These are phyloP conservation scores for Cephus pygmeus DNA, from an alignment of 2,888 invertebrate genomes.

Conservation along the genomic window DNA sequence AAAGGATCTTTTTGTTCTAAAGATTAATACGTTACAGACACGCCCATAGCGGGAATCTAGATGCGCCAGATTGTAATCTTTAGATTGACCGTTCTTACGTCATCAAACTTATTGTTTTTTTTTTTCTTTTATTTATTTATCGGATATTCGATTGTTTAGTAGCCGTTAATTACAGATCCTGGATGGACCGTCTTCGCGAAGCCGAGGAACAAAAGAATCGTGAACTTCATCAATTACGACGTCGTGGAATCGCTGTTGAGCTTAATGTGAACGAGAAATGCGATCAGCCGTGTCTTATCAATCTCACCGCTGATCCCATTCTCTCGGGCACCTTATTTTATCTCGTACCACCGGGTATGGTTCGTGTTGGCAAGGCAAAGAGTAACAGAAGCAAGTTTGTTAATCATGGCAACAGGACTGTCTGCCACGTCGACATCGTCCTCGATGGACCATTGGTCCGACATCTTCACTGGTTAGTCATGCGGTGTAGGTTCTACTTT, in stretches of 20 bases:
- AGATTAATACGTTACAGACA: background rate
- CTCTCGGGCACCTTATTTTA: conserved; percentile 71
- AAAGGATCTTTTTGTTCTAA: background rate
- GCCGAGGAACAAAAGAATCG: conserved; percentile 67
- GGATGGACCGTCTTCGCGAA: conserved; percentile 66
- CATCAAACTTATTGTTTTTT: background rate
- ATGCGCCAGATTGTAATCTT: background rate
- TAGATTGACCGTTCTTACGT: background rate
- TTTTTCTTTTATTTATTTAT: background rate
- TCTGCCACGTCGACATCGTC: conserved; percentile 69
- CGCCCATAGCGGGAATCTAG: background rate
- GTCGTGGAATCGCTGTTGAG: conserved; percentile 71
- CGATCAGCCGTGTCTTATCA: conserved; percentile 71
- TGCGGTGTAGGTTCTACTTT: conserved; percentile 3
- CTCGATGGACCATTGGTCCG: conserved; percentile 73
- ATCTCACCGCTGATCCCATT: conserved; percentile 75
- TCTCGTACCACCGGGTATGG: conserved; percentile 67
- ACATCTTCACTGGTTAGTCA: conserved; percentile 72
- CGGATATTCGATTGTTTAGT: background rate
- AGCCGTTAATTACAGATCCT: conserved; percentile 60
- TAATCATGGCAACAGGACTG: conserved; percentile 30
- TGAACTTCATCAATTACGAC: conserved; percentile 69
- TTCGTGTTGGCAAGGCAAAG: conserved; percentile 63
- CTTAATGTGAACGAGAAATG: conserved; percentile 60
- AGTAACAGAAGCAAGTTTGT: conserved; percentile 13